Evolutionary conservation across 2,888 invertebrate species (phyloP).

Genomic region (Drosophila picticornis): DNA sequence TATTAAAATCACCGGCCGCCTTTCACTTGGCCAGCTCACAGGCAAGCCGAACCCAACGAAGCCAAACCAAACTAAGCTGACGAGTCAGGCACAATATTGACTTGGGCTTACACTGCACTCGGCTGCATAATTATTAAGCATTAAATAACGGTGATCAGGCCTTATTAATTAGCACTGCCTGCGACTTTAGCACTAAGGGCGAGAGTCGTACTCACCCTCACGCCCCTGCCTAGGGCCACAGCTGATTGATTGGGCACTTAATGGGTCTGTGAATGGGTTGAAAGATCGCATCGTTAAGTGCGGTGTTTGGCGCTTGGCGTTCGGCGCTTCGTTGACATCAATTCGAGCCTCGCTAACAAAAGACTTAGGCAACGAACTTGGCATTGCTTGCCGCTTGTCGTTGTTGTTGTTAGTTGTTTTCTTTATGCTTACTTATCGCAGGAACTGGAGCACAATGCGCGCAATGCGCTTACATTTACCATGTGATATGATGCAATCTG

Average conservation of each 20-base stretch:
- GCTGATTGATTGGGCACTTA: conserved; percentile 53
- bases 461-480: conserved; percentile 31
- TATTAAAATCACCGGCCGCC: conserved; percentile 34
- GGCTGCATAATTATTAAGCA: conserved; percentile 21
- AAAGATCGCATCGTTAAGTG: conserved; percentile 19
- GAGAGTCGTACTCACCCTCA: conserved; percentile 6
- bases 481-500: conserved; percentile 32
- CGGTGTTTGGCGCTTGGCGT: conserved; percentile 18
- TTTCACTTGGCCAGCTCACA: conserved; percentile 49
- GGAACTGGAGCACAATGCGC: conserved; percentile 59
- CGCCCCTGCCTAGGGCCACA: conserved; percentile 14
- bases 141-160: conserved; percentile 18
- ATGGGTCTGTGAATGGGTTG: conserved; percentile 42
- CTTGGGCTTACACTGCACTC: conserved; percentile 29
- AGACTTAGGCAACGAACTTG: conserved; percentile 68
- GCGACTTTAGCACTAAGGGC: conserved; percentile 27
- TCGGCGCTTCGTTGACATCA: conserved; percentile 48
- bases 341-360: conserved; percentile 47
- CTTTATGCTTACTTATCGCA: conserved; percentile 46
- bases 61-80: conserved; percentile 32
- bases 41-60: conserved; percentile 32
- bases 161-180: conserved; percentile 44
- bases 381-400: conserved; percentile 45
- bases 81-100: conserved; percentile 3
- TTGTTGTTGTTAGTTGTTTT: conserved; percentile 4